phyloP scores from a whole-genome alignment of 1,140 invertebrate species.

The Subanguina moxae region DNA sequence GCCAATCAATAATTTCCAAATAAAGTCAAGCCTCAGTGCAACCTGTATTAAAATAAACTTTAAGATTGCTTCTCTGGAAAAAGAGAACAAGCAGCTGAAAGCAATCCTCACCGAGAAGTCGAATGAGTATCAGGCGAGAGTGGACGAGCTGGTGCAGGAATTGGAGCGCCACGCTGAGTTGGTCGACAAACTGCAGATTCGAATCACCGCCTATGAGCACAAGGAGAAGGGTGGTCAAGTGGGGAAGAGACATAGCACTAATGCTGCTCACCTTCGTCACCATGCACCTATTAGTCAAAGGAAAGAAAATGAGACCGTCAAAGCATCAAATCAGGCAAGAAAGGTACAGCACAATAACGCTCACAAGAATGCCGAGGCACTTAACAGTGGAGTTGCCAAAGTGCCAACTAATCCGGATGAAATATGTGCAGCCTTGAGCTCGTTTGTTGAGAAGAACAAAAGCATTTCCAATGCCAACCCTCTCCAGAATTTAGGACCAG shows the following conservation, averaged over 20 bases:
- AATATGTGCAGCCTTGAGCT: conserved; percentile 42
- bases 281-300: not conserved
- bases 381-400: not conserved
- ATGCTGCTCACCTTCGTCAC: not conserved
- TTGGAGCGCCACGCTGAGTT: conserved; percentile 43
- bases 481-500: not conserved
- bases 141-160: conserved; percentile 33
- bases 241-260: not conserved
- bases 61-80: conserved; percentile 33
- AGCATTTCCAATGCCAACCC: not conserved
- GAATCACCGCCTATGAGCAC: conserved; percentile 22
- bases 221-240: not conserved
- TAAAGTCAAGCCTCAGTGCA: too few species aligned
- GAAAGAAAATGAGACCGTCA: not conserved
- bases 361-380: not conserved
- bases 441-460: conserved; percentile 38
- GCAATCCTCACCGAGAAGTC: conserved; percentile 23
- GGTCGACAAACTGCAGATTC: conserved; percentile 29
- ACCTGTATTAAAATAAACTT: conserved; percentile 16
- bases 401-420: conserved; percentile 29
- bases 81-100: conserved; percentile 35
- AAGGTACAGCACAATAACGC: not conserved
- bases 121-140: conserved; percentile 21
- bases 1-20: too few species aligned
- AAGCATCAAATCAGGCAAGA: conserved; percentile 9